Conservation (phyloP, 2,888 invertebrate genomes). For the Parnassius smintheus region DNA sequence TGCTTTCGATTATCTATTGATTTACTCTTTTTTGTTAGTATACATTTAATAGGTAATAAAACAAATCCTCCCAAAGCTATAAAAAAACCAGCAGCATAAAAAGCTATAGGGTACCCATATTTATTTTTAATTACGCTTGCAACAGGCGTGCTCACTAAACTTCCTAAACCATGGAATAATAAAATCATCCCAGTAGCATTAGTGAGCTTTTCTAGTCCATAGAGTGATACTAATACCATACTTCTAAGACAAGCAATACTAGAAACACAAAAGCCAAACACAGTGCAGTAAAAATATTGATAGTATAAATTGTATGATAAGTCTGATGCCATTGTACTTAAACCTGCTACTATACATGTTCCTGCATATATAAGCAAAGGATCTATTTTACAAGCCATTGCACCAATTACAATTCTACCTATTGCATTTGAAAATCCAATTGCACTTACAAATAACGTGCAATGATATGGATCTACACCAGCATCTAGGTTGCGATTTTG, state of each 20-base stretch:
- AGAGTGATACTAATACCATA: constrained; percentile 60
- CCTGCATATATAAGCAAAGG: constrained; percentile 46
- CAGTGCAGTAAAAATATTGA: constrained; percentile 56
- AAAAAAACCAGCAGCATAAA: constrained; percentile 57
- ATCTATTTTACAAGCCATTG: constrained; percentile 53
- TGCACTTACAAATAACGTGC: constrained; percentile 59
- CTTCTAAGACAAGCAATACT: constrained; percentile 56
- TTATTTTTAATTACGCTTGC: constrained; percentile 53
- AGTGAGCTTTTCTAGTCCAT: constrained; percentile 68
- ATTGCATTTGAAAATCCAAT: constrained; percentile 58
- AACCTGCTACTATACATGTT: constrained; percentile 43
- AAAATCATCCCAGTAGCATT: constrained; percentile 68
- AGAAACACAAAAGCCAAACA: constrained; percentile 60
- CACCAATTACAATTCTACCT: constrained; percentile 56
- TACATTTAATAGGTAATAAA: constrained; percentile 45
- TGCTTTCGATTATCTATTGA: constrained; percentile 37
- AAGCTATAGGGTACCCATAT: constrained; percentile 54
- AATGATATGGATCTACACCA: constrained; percentile 53
- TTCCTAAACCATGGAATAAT: constrained; percentile 65
- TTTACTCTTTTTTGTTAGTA: constrained; percentile 29
- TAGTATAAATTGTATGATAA: constrained; percentile 54
- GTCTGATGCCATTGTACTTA: constrained; percentile 52
- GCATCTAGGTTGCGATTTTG: constrained; percentile 51
- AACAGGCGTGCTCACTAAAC: constrained; percentile 62
- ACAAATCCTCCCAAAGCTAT: constrained; percentile 54